These are phyloP conservation scores for Drosophila orena DNA, from an alignment of 1,140 invertebrate genomes.

Conservation along the genomic window DNA sequence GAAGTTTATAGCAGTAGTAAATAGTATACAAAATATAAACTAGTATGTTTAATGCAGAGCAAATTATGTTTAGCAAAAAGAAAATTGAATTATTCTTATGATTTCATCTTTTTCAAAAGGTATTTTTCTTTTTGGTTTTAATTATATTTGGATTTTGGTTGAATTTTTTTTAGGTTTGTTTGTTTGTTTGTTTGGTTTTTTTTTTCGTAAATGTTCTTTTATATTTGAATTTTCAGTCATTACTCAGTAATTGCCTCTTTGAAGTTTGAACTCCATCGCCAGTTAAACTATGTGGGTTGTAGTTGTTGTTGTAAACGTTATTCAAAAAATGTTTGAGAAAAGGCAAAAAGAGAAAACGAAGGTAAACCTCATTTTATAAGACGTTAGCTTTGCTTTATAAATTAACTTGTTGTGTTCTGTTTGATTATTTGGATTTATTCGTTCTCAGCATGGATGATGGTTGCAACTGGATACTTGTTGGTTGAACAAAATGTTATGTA, in stretches of 20 bases:
- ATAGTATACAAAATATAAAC: conserved; percentile 81
- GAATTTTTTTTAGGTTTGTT: conserved; percentile 43
- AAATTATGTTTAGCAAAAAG: conserved; percentile 81
- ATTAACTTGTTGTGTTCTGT: conserved; percentile 41
- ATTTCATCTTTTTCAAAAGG: conserved; percentile 35
- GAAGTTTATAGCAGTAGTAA: conserved; percentile 78
- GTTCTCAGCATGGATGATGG: conserved; percentile 28
- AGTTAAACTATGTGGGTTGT: conserved; percentile 91
- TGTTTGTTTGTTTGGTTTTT: conserved; percentile 40
- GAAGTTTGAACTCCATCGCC: conserved; percentile 97
- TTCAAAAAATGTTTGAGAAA: conserved; percentile 82
- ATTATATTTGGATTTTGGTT: conserved; percentile 37
- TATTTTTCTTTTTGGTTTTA: conserved; percentile 40
- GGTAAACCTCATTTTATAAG: conserved; percentile 79
- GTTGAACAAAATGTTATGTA: neutral
- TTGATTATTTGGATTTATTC: conserved; percentile 7
- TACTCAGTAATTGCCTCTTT: conserved; percentile 95
- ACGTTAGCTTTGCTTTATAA: conserved; percentile 65
- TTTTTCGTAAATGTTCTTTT: conserved; percentile 36
- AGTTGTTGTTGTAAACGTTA: conserved; percentile 77
- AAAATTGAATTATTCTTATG: conserved; percentile 56
- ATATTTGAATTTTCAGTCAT: conserved; percentile 84
- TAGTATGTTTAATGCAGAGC: conserved; percentile 80
- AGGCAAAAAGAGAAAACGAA: conserved; percentile 81
- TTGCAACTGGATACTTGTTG: conserved; percentile 2